phyloP scores from a whole-genome alignment of 1,140 invertebrate genomes.

The Melitaea cinxia region DNA sequence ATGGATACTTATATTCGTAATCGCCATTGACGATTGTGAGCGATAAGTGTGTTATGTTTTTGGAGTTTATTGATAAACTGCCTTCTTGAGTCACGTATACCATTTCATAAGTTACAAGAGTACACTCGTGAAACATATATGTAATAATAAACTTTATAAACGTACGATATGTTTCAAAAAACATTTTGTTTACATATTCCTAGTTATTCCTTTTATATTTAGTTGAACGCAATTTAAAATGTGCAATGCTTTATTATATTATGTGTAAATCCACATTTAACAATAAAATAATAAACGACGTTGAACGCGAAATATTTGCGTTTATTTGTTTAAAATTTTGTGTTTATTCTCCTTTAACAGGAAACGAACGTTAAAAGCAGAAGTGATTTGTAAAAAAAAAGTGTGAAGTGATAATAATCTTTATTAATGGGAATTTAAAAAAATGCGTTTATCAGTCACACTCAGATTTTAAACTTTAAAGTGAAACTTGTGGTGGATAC shows the following conservation, averaged over 20 bases:
- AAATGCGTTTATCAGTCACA: conserved; percentile 3
- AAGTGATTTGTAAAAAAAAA: conserved; percentile 21
- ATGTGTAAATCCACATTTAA: too few species aligned
- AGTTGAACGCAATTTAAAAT: too few species aligned
- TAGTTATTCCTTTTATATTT: too few species aligned
- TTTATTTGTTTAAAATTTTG: too few species aligned
- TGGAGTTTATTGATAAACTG: conserved; percentile 62
- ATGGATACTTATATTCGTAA: conserved; percentile 46
- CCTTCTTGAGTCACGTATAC: conserved; percentile 75
- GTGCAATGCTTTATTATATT: too few species aligned
- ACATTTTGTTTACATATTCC: not conserved
- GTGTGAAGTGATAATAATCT: conserved; percentile 23
- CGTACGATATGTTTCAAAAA: not conserved
- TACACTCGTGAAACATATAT: conserved; percentile 16
- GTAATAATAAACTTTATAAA: conserved; percentile 4
- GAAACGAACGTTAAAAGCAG: conserved; percentile 12
- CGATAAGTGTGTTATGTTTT: conserved; percentile 72
- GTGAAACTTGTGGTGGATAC: conserved; percentile 13
- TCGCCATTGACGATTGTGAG: conserved; percentile 58
- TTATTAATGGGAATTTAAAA: not conserved
- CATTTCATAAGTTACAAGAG: conserved; percentile 49
- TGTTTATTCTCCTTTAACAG: not conserved
- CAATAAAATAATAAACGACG: too few species aligned
- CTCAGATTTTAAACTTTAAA: not conserved
- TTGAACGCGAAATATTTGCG: too few species aligned